These are phyloP conservation scores for Fistularia tabacaria DNA, from an alignment of 2,797 vertebrate species.

Conservation along the genomic window DNA sequence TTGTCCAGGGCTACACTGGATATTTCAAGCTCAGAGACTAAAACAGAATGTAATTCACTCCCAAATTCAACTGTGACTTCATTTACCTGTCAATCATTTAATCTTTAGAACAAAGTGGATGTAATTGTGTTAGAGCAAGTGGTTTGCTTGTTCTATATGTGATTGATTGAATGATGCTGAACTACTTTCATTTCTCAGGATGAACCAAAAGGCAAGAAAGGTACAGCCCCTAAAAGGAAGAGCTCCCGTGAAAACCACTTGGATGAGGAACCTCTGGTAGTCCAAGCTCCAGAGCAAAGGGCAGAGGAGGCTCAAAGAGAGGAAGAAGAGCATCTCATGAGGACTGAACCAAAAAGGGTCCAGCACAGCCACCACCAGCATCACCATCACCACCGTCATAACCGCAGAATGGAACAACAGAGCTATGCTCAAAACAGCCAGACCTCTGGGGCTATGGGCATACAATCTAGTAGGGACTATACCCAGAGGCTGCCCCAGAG, in stretches of 20 bases:
- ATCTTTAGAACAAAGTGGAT: too few relatives aligned
- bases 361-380: constrained; percentile 80
- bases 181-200: constrained; percentile 46
- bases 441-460: constrained; percentile 64
- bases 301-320: constrained; percentile 52
- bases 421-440: constrained; percentile 73
- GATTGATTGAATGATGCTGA: background rate
- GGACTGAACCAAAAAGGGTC: constrained; percentile 69
- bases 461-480: constrained; percentile 72
- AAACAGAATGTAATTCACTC: too few relatives aligned
- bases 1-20: background rate
- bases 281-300: constrained; percentile 51
- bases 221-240: constrained; percentile 64
- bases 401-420: constrained; percentile 78
- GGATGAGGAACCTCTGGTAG: constrained; percentile 50
- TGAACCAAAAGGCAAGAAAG: constrained; percentile 69
- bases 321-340: constrained; percentile 65
- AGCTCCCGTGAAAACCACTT: constrained; percentile 65
- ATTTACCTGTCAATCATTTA: too few relatives aligned
- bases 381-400: constrained; percentile 76
- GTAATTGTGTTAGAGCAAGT: too few relatives aligned
- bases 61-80: too few relatives aligned
- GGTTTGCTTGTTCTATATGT: background rate
- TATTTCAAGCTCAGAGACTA: constrained; percentile 1
- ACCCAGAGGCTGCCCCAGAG: constrained; percentile 77